phyloP scores from a whole-genome alignment of 2,888 invertebrate genomes.

The Drosophila cognata region DNA sequence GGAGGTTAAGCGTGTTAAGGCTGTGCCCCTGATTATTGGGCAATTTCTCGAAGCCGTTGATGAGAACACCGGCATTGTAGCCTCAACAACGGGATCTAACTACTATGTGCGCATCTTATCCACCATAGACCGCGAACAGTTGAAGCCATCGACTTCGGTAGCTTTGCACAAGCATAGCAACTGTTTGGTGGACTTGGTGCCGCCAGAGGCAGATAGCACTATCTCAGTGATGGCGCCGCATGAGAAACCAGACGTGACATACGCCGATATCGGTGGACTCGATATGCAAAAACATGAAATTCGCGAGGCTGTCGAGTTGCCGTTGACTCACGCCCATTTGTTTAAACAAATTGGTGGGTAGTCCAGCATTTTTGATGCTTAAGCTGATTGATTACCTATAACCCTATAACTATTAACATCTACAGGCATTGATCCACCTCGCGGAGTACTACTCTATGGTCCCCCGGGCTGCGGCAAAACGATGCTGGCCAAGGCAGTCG shows the following conservation, averaged over 20 bases:
- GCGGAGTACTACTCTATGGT: conserved; percentile 99
- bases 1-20: conserved; percentile 99
- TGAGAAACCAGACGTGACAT: conserved; percentile 98
- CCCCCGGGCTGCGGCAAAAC: conserved; percentile 99
- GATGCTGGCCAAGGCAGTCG: conserved; percentile 99
- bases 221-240: conserved; percentile 98
- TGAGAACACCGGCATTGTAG: conserved; percentile 99
- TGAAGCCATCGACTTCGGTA: conserved; percentile 99
- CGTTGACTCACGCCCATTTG: conserved; percentile 98
- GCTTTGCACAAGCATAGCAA: conserved; percentile 99
- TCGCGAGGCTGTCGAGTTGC: conserved; percentile 98
- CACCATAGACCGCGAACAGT: conserved; percentile 97
- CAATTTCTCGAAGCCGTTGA: conserved; percentile 99
- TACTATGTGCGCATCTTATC: conserved; percentile 87
- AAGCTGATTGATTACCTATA: background rate
- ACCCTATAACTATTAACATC: background rate
- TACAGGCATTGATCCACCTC: conserved; percentile 95
- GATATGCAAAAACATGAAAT: conserved; percentile 99
- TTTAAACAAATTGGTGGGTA: conserved; percentile 97
- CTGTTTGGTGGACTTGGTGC: conserved; percentile 98
- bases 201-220: conserved; percentile 99
- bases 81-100: conserved; percentile 97
- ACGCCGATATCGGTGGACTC: conserved; percentile 99
- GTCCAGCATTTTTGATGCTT: accelerated
- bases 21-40: conserved; percentile 99